Base-by-base conservation (phyloP, 2,888 invertebrate species). In the Plagodis dolabraria region DNA sequence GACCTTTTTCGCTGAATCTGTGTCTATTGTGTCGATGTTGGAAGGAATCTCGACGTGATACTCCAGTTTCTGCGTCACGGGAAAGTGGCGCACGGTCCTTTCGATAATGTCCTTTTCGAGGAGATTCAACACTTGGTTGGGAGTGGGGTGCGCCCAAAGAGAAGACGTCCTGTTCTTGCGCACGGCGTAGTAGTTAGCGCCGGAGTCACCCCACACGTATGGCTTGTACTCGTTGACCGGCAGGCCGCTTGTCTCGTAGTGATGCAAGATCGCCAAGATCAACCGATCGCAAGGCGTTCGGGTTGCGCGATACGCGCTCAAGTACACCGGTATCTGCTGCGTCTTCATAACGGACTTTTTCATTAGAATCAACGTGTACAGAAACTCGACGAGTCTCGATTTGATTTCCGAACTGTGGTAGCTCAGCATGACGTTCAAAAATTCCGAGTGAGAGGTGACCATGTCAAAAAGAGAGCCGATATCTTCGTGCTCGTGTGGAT, bases 191-290 rank as follows among this genome's bases (percentile, higher is more conserved):
- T 96, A 95, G 52, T 95, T 94, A 0, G 96, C 95, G 0, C 97
- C 98, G 4, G 96, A 94, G 77, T 95, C 95, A 0, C 98, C 97
- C 96, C 97, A 98, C 0, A 98, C 88, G 74, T 96, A 96, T 0
- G 98, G 98, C 65, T 96, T 95, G 80, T 94, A 96, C 71, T 95
- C 93, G 51, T 93, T 90, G 9, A 96, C 90, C 22, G 94, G 94
- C 60, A 95, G 89, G 53, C 95, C 95, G 75, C 94, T 94, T 61
- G 87, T 87, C 86, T 97, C 96, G 85, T 96, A 96, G 63, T 94
- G 89, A 68, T 94, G 93, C 56, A 97, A 80, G 64, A 97, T 92
- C 51, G 94, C 89, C 60, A 96, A 85, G 49, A 97, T 93, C 34
- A 95, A 92, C 68, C 96, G 95, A 84, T 98, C 98, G 55, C 95